A percentile compares a stretch with the other conserved stretches of the same genome.
Evolutionary conservation across 2,797 vertebrate species (phyloP).

Genomic region (Rhabdomys pumilio): DNA sequence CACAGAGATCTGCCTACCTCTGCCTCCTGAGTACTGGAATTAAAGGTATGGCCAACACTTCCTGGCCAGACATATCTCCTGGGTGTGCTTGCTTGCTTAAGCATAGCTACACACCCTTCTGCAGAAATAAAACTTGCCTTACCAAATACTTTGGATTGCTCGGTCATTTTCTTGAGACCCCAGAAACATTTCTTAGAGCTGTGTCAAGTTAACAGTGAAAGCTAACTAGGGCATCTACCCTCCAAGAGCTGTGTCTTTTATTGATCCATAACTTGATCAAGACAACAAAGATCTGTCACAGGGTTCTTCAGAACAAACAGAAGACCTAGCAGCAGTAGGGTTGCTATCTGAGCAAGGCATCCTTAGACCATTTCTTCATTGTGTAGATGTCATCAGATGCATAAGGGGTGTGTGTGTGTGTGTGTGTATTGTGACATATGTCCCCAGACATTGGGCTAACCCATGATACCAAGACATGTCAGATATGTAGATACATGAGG

Average conservation of each 20-base stretch:
- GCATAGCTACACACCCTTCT: not conserved
- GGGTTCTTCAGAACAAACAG: not conserved
- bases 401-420: not conserved
- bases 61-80: not conserved
- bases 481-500: not conserved
- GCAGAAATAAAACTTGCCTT: not conserved
- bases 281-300: not conserved
- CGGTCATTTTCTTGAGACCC: not conserved
- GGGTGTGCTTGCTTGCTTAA: not conserved
- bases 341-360: not conserved
- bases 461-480: not conserved
- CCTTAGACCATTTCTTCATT: not conserved
- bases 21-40: not conserved
- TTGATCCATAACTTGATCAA: not conserved
- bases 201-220: not conserved
- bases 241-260: not conserved
- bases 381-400: not conserved
- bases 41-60: not conserved
- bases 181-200: not conserved
- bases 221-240: not conserved
- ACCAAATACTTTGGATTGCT: not conserved
- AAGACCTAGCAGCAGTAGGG: not conserved
- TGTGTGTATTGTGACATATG: not conserved
- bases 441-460: not conserved
- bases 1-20: not conserved